These are phyloP conservation scores for Actenoides hombroni DNA, from an alignment of 2,113 vertebrate genomes.

Conservation along the genomic window DNA sequence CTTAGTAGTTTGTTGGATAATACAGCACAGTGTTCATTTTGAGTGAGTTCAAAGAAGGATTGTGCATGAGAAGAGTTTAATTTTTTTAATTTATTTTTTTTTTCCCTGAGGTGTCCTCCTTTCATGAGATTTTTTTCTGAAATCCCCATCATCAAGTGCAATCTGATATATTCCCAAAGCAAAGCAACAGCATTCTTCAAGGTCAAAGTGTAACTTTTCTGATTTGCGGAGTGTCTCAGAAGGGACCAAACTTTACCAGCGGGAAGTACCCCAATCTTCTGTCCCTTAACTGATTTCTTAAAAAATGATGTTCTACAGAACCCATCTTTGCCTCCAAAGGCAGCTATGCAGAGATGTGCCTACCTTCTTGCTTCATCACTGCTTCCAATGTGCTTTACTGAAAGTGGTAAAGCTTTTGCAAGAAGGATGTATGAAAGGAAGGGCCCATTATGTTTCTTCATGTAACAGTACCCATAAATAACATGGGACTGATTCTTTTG, in stretches of 20 bases:
- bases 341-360: background rate
- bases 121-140: background rate
- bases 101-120: background rate
- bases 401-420: fast-evolving
- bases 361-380: background rate
- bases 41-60: background rate
- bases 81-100: background rate
- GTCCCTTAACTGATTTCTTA: background rate
- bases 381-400: background rate
- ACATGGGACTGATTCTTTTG: background rate
- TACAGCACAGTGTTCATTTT: background rate
- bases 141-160: background rate
- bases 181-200: background rate
- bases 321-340: background rate
- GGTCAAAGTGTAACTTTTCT: background rate
- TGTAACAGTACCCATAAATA: background rate
- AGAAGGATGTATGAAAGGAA: background rate
- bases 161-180: background rate
- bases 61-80: background rate
- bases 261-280: background rate
- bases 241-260: background rate
- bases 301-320: background rate
- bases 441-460: background rate
- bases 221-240: background rate
- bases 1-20: background rate